Evolutionary conservation across 2,797 vertebrate genomes (phyloP), one percentile per base, ranked within the genome.

Genomic region (Agapornis canus): DNA sequence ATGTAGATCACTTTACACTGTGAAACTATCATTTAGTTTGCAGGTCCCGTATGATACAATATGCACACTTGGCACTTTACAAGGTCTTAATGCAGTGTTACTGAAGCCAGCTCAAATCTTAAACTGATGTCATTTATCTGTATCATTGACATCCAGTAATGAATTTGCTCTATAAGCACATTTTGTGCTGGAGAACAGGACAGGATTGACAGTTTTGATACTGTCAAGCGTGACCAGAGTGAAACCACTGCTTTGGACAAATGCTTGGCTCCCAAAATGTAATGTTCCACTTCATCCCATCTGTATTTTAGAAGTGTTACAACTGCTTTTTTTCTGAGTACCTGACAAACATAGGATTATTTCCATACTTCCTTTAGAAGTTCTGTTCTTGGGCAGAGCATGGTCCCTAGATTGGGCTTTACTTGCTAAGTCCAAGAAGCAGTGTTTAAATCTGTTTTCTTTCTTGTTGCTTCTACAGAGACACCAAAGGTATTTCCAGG

Each of bases 11-110:
- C 64, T 84, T 48, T 47, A 77, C 20, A 56, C 56, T 52, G 52
- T 22, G 71, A 96, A 92, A 82, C 45, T 57, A 77, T 80, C 60
- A 11, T 32, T 66, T 35, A 32, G 93, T 66, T 31, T 64, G 32
- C 59, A 43, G 64, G 51, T 80, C 81, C 51, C 71, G 26, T 10
- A 1, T 17, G 73, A 47, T 63, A 72, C 32, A 43, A 52, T 0
- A 2, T 37, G 70, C 49, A 64, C 12, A 16, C 65, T 76, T 57
- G 52, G 69, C 81, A 82, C 43, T 94, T 71, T 7, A 6, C 9
- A 47, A 29, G 45, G 39, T 65, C 25, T 48, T 14, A 11, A 13
- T 4, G 14, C 23, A 51, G 2, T 73, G 27, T 31, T 52, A 7
- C 21, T 23, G 49, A 57, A 31, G 18, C n/a, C 75, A 94, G 54